Percentiles rank a stretch among this genome's conserved stretches.
Conservation (phyloP, 92 coral and sea anemone genomes). For the Palythoa caribaeorum region DNA sequence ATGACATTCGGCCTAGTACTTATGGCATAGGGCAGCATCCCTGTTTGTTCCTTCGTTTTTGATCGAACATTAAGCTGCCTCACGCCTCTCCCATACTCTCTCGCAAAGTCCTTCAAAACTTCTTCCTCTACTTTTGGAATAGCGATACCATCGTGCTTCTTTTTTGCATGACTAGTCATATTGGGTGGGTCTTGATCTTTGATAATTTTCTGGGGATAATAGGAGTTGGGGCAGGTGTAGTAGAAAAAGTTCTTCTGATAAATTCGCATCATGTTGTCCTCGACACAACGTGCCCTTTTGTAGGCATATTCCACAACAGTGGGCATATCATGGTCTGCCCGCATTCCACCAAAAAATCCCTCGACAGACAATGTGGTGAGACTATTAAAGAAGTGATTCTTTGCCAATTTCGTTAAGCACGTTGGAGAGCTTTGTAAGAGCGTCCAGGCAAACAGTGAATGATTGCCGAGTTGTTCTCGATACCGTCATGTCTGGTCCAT, state of each 20-base stretch:
- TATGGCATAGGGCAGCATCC: neutral
- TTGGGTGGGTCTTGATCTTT: constrained; percentile 26
- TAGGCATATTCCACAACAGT: constrained; percentile 15
- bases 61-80: too few relatives aligned
- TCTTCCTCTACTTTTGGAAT: too few relatives aligned
- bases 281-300: neutral
- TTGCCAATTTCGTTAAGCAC: neutral
- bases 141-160: neutral
- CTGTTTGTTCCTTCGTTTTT: too few relatives aligned
- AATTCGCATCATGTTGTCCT: neutral
- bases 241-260: constrained; percentile 44
- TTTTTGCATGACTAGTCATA: constrained; percentile 8
- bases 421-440: neutral
- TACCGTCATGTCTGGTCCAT: neutral
- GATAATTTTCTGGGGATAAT: constrained; percentile 60
- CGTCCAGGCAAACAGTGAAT: neutral
- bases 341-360: constrained; percentile 18
- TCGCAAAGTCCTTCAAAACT: too few relatives aligned
- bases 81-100: too few relatives aligned
- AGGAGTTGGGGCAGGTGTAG: neutral
- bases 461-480: neutral
- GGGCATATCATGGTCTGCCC: constrained; percentile 45
- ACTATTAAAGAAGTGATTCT: neutral
- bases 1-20: constrained; percentile 7
- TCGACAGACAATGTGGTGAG: neutral